These are phyloP conservation scores for Colletes latitarsis DNA, from an alignment of 1,140 invertebrate genomes.

Conservation along the genomic window DNA sequence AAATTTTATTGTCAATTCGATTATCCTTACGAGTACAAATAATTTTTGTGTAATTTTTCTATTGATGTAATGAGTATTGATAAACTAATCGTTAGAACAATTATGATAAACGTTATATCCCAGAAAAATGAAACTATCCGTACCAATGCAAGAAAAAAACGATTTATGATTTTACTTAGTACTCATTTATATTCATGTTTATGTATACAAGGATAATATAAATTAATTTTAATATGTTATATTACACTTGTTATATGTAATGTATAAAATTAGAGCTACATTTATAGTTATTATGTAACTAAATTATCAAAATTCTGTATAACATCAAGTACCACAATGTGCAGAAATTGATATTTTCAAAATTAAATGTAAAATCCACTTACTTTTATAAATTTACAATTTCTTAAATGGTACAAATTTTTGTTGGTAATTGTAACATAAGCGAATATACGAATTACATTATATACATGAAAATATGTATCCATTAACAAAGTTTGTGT, in stretches of 20 bases:
- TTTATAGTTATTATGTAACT: slow-evolving; percentile 13
- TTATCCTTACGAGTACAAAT: neutral
- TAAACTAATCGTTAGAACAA: neutral
- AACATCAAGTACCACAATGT: neutral
- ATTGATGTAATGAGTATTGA: neutral
- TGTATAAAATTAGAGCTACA: slow-evolving; percentile 20
- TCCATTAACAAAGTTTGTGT: slow-evolving; percentile 13
- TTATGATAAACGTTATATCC: neutral
- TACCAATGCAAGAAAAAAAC: neutral
- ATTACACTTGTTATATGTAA: slow-evolving; percentile 7
- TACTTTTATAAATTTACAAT: slow-evolving; percentile 1
- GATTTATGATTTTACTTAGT: slow-evolving; percentile 12
- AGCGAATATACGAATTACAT: neutral
- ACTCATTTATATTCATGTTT: slow-evolving; percentile 21
- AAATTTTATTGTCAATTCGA: neutral
- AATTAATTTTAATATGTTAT: slow-evolving; percentile 17
- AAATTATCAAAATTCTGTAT: slow-evolving; percentile 15
- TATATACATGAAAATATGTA: slow-evolving; percentile 33
- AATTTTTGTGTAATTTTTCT: neutral
- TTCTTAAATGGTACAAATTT: slow-evolving; percentile 17
- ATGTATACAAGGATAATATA: slow-evolving; percentile 12
- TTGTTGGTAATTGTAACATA: neutral
- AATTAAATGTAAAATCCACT: slow-evolving; percentile 6
- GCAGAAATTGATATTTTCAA: slow-evolving; percentile 3
- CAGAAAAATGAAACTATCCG: neutral